phyloP scores from a whole-genome alignment of 2,113 vertebrate genomes.

The Lethenteron camtschaticum region DNA sequence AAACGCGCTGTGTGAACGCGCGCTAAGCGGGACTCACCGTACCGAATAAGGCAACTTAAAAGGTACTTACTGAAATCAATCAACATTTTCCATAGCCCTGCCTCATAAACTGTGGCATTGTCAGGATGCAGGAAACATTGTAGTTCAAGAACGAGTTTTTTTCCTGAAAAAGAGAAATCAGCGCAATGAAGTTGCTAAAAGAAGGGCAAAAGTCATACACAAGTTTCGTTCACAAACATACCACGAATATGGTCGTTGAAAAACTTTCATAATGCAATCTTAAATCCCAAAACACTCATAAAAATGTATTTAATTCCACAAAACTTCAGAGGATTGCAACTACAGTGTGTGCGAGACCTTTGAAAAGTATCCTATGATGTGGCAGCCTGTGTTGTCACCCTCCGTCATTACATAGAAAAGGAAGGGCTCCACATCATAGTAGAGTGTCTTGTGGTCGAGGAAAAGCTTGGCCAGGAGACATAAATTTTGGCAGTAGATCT shows the following conservation, averaged over 20 bases:
- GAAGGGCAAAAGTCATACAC: not conserved
- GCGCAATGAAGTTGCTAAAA: not conserved
- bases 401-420: slow-evolving; percentile 99
- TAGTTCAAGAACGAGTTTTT: slow-evolving; percentile 99
- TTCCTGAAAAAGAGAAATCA: slow-evolving; percentile 33
- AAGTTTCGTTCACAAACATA: not conserved
- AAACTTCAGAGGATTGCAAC: no score
- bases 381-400: slow-evolving; percentile 91
- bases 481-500: slow-evolving; percentile 98
- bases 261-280: not conserved
- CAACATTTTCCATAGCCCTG: slow-evolving; percentile 96
- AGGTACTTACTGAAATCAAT: slow-evolving; percentile 85
- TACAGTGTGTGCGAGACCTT: slow-evolving; percentile 31
- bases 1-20: not conserved
- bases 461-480: slow-evolving; percentile 95
- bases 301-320: no score
- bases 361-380: slow-evolving; percentile 94
- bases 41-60: no score
- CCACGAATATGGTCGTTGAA: not conserved
- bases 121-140: slow-evolving; percentile 93
- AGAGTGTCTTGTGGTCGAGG: slow-evolving; percentile 92
- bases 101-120: slow-evolving; percentile 97
- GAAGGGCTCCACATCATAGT: slow-evolving; percentile 96
- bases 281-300: no score
- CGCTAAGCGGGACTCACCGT: not conserved